Conservation (phyloP, 2,888 invertebrate genomes). For the Agriopis leucophaearia region DNA sequence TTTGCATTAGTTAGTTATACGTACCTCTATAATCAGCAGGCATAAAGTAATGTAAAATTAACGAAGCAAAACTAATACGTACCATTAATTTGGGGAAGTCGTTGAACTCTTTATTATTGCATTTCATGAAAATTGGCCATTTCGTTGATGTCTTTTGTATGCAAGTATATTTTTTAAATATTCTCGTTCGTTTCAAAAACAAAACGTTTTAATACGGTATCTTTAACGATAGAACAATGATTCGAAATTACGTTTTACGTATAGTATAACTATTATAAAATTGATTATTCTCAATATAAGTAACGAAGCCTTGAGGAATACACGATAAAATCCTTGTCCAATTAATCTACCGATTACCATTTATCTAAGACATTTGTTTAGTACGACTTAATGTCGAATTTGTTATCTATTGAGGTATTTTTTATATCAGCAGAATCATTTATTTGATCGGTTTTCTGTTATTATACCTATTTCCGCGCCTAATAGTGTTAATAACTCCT, state of each 20-base stretch:
- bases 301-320: constrained; percentile 13
- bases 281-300: constrained; percentile 11
- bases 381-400: constrained; percentile 33
- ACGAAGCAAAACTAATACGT: constrained; percentile 26
- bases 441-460: constrained; percentile 15
- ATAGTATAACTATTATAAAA: background rate
- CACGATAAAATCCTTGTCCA: constrained; percentile 24
- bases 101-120: constrained; percentile 34
- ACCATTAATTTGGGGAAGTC: constrained; percentile 20
- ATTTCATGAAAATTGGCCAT: constrained; percentile 15
- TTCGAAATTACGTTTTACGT: background rate
- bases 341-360: constrained; percentile 44
- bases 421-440: constrained; percentile 37
- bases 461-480: background rate
- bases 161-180: background rate
- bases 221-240: background rate
- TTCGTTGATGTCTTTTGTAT: constrained; percentile 18
- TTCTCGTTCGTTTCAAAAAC: background rate
- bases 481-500: background rate
- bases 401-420: constrained; percentile 43
- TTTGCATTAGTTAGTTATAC: background rate
- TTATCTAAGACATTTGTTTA: constrained; percentile 51
- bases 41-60: constrained; percentile 29
- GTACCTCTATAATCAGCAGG: constrained; percentile 4
- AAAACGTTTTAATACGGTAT: constrained; percentile 3